These are phyloP conservation scores for Lagopus muta DNA, from an alignment of 2,113 vertebrate species.

Conservation along the genomic window DNA sequence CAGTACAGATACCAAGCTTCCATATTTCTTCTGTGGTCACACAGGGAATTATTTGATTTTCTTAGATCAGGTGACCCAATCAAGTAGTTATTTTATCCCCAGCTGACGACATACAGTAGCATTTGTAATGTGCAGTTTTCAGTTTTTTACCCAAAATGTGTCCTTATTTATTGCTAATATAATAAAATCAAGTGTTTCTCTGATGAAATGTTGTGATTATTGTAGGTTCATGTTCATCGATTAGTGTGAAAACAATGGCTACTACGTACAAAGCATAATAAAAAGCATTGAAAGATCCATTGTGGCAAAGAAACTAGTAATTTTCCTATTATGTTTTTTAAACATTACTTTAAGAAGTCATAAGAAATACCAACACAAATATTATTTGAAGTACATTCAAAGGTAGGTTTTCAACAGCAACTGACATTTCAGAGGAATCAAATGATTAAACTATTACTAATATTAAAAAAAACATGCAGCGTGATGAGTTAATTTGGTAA, in stretches of 20 bases:
- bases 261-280: not conserved
- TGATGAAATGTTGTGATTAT: not conserved
- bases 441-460: constrained; percentile 32
- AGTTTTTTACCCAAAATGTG: not conserved
- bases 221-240: not conserved
- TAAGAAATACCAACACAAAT: not conserved
- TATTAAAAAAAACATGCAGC: constrained; percentile 2
- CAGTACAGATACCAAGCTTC: not conserved
- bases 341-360: not conserved
- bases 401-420: not conserved
- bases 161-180: not conserved
- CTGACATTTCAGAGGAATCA: constrained; percentile 11
- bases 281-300: not conserved
- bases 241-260: not conserved
- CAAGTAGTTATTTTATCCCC: not conserved
- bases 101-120: not conserved
- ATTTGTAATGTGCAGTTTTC: not conserved
- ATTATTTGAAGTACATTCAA: not conserved
- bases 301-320: not conserved
- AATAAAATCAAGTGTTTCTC: not conserved
- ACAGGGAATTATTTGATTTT: not conserved
- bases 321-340: not conserved
- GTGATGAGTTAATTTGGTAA: constrained; percentile 19
- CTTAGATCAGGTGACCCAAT: not conserved
- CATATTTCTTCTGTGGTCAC: not conserved